phyloP scores from a whole-genome alignment of 2,113 vertebrate species.

The Callopanchax toddi region DNA sequence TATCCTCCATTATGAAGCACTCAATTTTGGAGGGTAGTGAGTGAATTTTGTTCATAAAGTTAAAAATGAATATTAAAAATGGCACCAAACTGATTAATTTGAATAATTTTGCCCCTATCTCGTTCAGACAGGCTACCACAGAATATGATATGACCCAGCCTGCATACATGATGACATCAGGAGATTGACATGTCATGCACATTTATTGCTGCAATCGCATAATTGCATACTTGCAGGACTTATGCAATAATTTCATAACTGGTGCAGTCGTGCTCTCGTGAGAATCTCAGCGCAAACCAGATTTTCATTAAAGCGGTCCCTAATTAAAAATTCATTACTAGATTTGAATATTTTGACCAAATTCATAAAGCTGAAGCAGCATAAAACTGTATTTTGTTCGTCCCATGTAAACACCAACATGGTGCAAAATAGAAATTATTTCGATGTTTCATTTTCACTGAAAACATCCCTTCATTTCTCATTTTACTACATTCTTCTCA shows the following conservation, averaged over 20 bases:
- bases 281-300: no score
- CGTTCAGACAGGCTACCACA: no score
- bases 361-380: no score
- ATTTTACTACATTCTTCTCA: conserved; percentile 9
- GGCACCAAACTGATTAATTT: no score
- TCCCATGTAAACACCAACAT: background rate
- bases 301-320: background rate
- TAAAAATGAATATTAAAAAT: no score
- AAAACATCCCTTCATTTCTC: no score
- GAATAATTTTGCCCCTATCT: no score
- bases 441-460: no score
- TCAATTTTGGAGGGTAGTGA: no score
- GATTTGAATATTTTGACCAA: background rate
- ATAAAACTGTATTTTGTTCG: background rate
- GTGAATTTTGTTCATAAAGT: no score
- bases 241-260: background rate
- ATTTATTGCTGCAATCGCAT: background rate
- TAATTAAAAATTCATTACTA: background rate
- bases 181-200: background rate
- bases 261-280: background rate
- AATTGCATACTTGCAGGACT: background rate
- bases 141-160: no score
- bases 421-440: background rate
- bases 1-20: no score
- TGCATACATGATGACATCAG: background rate